Base-by-base conservation (phyloP, 2,797 vertebrate species). In the Sebastes flavidus region DNA sequence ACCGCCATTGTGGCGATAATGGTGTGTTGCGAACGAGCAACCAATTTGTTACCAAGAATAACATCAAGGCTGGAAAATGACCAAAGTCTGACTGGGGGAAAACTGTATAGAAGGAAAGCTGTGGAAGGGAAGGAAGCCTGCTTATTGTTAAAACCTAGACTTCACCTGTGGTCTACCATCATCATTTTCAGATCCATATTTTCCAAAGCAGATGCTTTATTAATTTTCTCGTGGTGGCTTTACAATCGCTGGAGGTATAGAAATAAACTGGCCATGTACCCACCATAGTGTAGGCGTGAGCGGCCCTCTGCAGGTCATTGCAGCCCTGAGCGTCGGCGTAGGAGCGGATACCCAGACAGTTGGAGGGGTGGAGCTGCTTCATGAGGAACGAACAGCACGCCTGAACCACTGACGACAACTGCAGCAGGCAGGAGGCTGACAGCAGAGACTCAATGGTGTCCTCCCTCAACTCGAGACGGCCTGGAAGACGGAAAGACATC, bases 331-430 rank as follows among this genome's bases (percentile, higher is more conserved):
- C 98, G 70, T 99, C 98, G 13, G 98, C 98, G 3, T 99, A 99
- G 49, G 97, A 99, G 68, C 97, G 96, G 78, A 99, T 99, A 87
- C 98, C 98, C 83, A 99, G 96, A 91, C 98, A 99, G 93, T 99
- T 99, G 83, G 98, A 99, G 0, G 98, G 98, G 87, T 99, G 98
- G 90, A 99, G 97, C 93, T 99, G 98, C 91, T 98, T 99, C 96
- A 98, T 97, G 78, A 99, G 96, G 91, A 99, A 99, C 68, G 96
- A 97, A 78, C 98, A 99, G 92, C 98, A 99, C 13, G 98, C 98
- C 94, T 99, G 97, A 70, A 99, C 97, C 84, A 99, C 98, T 4
- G 97, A 95, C 6, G 97, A 97, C 54, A 99, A 95, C 96, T 99
- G 98, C 73, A 99, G 96, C 77, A 99, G 96, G 89, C 98, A 99